Evolutionary conservation across 2,888 invertebrate genomes (phyloP), one percentile per base, ranked within the genome.

Genomic region (Girardia tigrina): DNA sequence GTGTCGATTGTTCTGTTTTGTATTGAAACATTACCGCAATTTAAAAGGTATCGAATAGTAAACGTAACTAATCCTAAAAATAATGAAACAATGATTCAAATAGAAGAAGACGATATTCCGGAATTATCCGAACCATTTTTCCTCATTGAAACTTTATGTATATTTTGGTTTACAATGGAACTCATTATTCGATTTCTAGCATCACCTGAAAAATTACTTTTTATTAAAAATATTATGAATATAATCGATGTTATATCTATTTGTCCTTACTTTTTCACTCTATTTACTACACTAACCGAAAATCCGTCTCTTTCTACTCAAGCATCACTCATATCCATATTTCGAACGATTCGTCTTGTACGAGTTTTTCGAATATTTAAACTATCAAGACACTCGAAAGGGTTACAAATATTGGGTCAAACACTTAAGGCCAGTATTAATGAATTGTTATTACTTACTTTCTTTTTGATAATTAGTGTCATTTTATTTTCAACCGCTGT

Each of bases 211-310:
- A 86, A 86, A 78, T 77, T 81, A 23, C 77, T 78, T 16, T 86
- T 86, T 80, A 80, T 83, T 79, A 85, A 85, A 77, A 84, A 85
- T 76, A 83, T 86, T 78, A 83, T 86, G 78, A 86, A 86, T 79
- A 80, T 85, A 71, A 83, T 86, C 73, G 86, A 86, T 79, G 81
- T 86, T 29, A 82, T 85, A 12, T 86, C 86, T 1, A 84, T 86
- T 42, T 81, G 85, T n/a, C 86, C 86, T 14, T 86, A 86, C 77
- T 86, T 85, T 79, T 83, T 86, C 74, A 85, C 85, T 28, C 79
- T 85, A 78, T 81, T 82, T 71, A 83, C 82, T 77, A 80, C 82
- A 56, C 77, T 83, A 16, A 80, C 80, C 23, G 80, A 79, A 70
- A 83, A 82, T 14, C 83, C 83, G 75, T 82, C 82, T 23, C 83